Conservation (phyloP, 2,888 invertebrate genomes). For the Didymodactylos carnosus region DNA sequence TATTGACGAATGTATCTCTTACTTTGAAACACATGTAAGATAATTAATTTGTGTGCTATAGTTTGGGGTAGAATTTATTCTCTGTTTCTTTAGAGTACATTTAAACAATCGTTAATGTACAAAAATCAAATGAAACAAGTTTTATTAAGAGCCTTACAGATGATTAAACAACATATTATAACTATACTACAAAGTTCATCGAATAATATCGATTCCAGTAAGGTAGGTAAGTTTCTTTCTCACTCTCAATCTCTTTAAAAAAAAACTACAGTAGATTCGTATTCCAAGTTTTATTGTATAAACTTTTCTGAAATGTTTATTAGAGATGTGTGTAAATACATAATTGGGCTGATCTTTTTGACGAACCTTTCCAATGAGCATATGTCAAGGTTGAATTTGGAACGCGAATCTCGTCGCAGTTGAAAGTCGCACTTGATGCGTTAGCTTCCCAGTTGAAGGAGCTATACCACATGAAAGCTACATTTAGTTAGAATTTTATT, state of each 20-base stretch:
- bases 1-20: conserved; percentile 66
- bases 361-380: too few species aligned
- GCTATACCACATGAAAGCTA: too few species aligned
- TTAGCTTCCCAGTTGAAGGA: too few species aligned
- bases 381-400: too few species aligned
- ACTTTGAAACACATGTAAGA: conserved; percentile 58
- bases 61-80: background rate
- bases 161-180: conserved; percentile 53
- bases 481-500: too few species aligned
- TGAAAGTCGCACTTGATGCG: too few species aligned
- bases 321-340: too few species aligned
- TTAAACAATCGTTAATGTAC: conserved; percentile 64
- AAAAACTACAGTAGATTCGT: background rate
- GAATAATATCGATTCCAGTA: background rate
- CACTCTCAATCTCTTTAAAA: background rate
- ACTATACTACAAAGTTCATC: conserved; percentile 17
- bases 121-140: conserved; percentile 64
- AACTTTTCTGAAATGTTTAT: too few species aligned
- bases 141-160: conserved; percentile 53
- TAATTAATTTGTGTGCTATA: background rate
- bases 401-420: too few species aligned
- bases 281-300: background rate
- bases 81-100: conserved; percentile 44
- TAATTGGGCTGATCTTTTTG: too few species aligned
- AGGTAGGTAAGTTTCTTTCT: background rate